Conservation (phyloP, 1,140 invertebrate genomes). For the Andricus grossulariae region DNA sequence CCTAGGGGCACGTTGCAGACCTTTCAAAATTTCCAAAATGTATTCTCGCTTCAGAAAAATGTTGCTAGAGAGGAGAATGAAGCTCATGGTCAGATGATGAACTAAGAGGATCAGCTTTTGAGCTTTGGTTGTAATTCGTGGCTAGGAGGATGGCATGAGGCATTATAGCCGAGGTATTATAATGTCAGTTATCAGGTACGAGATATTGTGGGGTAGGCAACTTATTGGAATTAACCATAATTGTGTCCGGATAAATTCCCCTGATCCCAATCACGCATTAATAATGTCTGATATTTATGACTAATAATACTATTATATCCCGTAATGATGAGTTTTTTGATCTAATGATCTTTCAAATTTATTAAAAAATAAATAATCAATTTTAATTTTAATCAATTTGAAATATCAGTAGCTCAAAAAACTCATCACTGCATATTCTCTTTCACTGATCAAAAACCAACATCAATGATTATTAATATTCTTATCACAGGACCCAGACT, state of each 20-base stretch:
- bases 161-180: conserved; percentile 6
- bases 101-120: conserved; percentile 22
- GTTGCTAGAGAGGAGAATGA: not conserved
- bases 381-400: not conserved
- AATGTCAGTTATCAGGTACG: conserved; percentile 25
- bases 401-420: not conserved
- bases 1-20: too few relatives aligned
- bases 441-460: too few relatives aligned
- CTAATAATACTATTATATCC: not conserved
- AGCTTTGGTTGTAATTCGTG: conserved; percentile 28
- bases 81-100: conserved; percentile 19
- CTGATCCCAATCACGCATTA: conserved; percentile 3
- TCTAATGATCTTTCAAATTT: too few relatives aligned
- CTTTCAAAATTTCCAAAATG: too few relatives aligned
- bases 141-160: conserved; percentile 17
- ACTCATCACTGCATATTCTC: too few relatives aligned
- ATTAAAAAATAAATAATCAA: not conserved
- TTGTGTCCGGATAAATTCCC: conserved; percentile 1
- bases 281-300: not conserved
- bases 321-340: too few relatives aligned
- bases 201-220: conserved; percentile 5
- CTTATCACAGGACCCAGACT: too few relatives aligned
- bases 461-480: too few relatives aligned
- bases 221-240: conserved; percentile 15
- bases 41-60: not conserved